phyloP scores from a whole-genome alignment of 2,113 vertebrate genomes.

The Potamarius usumacintae region DNA sequence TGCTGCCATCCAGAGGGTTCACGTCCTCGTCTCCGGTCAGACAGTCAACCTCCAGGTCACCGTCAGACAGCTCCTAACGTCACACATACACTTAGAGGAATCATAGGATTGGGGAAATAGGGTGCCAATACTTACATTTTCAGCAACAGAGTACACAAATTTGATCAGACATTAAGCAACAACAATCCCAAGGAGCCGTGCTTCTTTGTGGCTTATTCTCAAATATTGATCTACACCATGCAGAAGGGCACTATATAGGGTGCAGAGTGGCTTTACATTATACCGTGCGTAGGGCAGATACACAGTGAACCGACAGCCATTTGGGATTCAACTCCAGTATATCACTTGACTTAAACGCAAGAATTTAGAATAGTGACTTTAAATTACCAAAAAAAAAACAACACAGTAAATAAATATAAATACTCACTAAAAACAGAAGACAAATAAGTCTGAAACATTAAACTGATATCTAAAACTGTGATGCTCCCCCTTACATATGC shows the following conservation, averaged over 20 bases:
- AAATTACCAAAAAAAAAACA: no score
- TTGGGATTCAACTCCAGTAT: not conserved
- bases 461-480: no score
- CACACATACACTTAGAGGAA: constrained; percentile 4
- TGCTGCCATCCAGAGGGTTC: constrained; percentile 93
- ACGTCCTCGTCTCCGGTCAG: constrained; percentile 91
- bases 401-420: no score
- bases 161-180: not conserved
- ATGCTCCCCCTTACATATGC: no score
- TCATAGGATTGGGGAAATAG: not conserved
- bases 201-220: not conserved
- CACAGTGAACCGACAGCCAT: not conserved
- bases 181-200: not conserved
- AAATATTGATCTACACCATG: not conserved
- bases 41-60: constrained; percentile 91
- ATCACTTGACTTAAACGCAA: not conserved
- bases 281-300: not conserved
- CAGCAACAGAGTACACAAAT: not conserved
- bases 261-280: not conserved
- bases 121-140: not conserved
- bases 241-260: not conserved
- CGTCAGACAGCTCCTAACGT: constrained; percentile 88
- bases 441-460: not conserved
- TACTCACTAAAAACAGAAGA: no score
- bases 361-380: not conserved